Base-by-base conservation (phyloP, 2,113 vertebrate species). In the Trinectes maculatus region DNA sequence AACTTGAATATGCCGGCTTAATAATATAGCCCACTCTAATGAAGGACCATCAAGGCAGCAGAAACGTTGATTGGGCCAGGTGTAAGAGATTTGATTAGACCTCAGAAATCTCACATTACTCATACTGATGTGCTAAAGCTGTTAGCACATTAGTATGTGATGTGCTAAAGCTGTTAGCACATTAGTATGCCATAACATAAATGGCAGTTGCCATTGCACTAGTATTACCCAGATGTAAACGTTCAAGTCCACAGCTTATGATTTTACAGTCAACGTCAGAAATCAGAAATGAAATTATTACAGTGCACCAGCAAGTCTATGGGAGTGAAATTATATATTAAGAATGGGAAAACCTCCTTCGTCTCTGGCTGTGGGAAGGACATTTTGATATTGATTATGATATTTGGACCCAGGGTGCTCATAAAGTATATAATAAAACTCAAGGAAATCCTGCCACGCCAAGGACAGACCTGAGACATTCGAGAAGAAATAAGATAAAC, bases 51-150 rank as follows among this genome's bases (percentile, higher is more conserved):
- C 15, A 39, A 44, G 47, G 22, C 42, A 54, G 48, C 49, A 43
- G 37, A 24, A 25, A 42, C 36, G 78, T 59, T 73, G 33, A 59
- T 55, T 53, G 28, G 16, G n/a, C n/a, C 13, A 44, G 65, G 55
- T 63, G 19, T 13, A 10, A 60, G 49, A 49, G 18, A 58, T 60
- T 59, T 69, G 57, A 73, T 75, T 24, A 61, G 51, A 21, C 69
- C 68, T 24, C 40, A 24, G 18, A 31, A 68, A 43, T 16, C 7
- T 46, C 29, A 8, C 54, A 52, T 31, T 16, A 61, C 63, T 67
- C 0, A 12, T 4, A 26, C 39, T 49, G 1, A 48, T 39, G 43
- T 48, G 8, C 22, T 29, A 12, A 55, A 46, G 44, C 39, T 34
- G 39, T 21, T 22, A n/a, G n/a, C n/a, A n/a, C n/a, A n/a, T n/a